Conservation (phyloP, 92 coral and sea anemone genomes). For the Pocillopora meandrina region DNA sequence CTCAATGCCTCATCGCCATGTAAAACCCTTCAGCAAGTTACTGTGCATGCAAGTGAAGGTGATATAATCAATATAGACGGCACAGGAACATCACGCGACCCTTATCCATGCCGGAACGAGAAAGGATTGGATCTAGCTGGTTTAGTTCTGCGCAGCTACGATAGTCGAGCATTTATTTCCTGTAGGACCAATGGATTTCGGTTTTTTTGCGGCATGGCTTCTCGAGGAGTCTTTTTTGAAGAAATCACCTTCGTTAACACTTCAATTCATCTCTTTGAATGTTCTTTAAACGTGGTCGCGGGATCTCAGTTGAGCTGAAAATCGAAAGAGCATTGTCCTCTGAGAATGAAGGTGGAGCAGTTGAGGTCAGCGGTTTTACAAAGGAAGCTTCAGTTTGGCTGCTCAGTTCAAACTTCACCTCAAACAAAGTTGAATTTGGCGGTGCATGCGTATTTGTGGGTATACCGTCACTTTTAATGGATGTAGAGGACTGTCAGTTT, state of each 20-base stretch:
- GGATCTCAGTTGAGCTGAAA: neutral
- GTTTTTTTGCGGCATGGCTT: neutral
- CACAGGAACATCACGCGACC: slow-evolving; percentile 30
- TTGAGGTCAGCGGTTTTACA: slow-evolving; percentile 3
- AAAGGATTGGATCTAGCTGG: slow-evolving; percentile 3
- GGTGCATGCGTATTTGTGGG: slow-evolving; percentile 11
- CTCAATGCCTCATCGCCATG: slow-evolving; percentile 7
- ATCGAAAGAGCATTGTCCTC: neutral
- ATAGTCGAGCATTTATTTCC: slow-evolving; percentile 11
- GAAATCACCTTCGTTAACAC: slow-evolving; percentile 25
- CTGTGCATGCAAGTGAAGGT: neutral
- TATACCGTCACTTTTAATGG: neutral
- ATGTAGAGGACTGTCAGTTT: slow-evolving; percentile 21
- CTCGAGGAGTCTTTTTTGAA: neutral
- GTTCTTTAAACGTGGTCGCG: slow-evolving; percentile 16
- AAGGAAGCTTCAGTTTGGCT: slow-evolving; percentile 10
- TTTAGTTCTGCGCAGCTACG: neutral
- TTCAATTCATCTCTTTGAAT: slow-evolving; percentile 7
- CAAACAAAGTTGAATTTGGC: slow-evolving; percentile 5
- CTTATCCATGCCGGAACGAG: slow-evolving; percentile 21
- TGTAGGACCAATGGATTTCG: slow-evolving; percentile 7
- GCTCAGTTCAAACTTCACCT: slow-evolving; percentile 17
- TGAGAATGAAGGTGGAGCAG: slow-evolving; percentile 16
- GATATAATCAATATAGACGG: slow-evolving; percentile 36
- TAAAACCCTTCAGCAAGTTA: neutral